Base-by-base conservation (phyloP, 2,888 invertebrate genomes). In the Brachypterus glaber region DNA sequence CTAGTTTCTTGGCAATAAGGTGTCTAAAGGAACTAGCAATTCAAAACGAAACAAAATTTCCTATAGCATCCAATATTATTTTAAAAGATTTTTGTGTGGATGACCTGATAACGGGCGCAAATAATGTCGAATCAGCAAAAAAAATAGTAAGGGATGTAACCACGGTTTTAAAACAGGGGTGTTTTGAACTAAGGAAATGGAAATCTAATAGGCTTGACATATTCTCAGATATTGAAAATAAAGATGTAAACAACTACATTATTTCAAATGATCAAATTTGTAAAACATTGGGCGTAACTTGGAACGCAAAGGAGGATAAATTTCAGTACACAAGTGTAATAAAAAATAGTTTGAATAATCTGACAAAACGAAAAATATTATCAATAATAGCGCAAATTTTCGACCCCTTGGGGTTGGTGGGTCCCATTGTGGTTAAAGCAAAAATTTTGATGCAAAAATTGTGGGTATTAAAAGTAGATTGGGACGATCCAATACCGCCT, bases 401-500 rank as follows among this genome's bases (percentile, higher is more conserved):
- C n/a, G n/a, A n/a, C n/a, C n/a, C n/a, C n/a, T n/a, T n/a, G n/a
- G n/a, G n/a, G n/a, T n/a, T n/a, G n/a, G n/a, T n/a, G n/a, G n/a
- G n/a, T n/a, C n/a, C n/a, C n/a, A n/a, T n/a, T n/a, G n/a, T n/a
- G n/a, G n/a, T n/a, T n/a, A n/a, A n/a, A n/a, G n/a, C n/a, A n/a
- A n/a, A n/a, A n/a, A n/a, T n/a, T n/a, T n/a, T n/a, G n/a, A n/a
- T n/a, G n/a, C n/a, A n/a, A n/a, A n/a, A n/a, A n/a, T n/a, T n/a
- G n/a, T n/a, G n/a, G n/a, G 37, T 41, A 15, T 11, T 38, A 2
- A 45, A 53, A 4, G 7, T 44, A n/a, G 39, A 27, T 4, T 56
- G 55, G 57, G 54, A 55, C 37, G 47, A 52, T 4, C 29, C 33
- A 1, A 32, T 50, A 1, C 50, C 48, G 5, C 4, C 16, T 4